These are phyloP conservation scores for Sycophila sp. DNA, from an alignment of 1,140 invertebrate genomes.

Conservation along the genomic window DNA sequence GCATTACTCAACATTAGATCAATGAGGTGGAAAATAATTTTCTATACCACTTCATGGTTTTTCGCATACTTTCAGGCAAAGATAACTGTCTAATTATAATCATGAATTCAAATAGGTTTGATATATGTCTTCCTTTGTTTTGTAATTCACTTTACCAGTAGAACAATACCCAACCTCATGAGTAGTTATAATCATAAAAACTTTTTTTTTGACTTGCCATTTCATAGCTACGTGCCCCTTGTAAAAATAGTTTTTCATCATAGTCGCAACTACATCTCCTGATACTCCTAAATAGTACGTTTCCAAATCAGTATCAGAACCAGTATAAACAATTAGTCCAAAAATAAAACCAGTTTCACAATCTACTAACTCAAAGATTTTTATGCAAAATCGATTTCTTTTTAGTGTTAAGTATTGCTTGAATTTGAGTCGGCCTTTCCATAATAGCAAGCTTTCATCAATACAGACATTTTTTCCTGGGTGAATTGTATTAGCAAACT, in stretches of 20 bases:
- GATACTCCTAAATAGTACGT: background rate
- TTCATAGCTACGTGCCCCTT: background rate
- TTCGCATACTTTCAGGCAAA: conserved; percentile 30
- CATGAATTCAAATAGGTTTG: background rate
- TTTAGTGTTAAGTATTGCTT: no score
- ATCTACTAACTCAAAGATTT: conserved; percentile 45
- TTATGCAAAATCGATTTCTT: conserved; percentile 42
- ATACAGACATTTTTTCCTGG: no score
- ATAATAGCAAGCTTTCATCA: no score
- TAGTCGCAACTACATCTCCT: background rate
- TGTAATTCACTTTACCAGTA: background rate
- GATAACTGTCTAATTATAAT: conserved; percentile 12
- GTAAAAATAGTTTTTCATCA: background rate
- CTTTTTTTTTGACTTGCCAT: background rate
- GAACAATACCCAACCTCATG: no score
- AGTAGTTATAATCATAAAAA: no score
- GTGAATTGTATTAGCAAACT: no score
- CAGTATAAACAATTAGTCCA: conserved; percentile 52
- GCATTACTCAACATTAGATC: background rate
- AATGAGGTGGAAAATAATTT: conserved; percentile 30
- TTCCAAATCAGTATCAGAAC: background rate
- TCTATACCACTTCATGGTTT: conserved; percentile 46
- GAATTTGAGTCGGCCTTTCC: no score
- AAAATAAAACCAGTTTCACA: conserved; percentile 52
- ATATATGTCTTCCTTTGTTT: background rate